A percentile compares a stretch with the other conserved stretches of the same genome.
Evolutionary conservation across 2,797 vertebrate species (phyloP).

Genomic region (Anguilla obscura): DNA sequence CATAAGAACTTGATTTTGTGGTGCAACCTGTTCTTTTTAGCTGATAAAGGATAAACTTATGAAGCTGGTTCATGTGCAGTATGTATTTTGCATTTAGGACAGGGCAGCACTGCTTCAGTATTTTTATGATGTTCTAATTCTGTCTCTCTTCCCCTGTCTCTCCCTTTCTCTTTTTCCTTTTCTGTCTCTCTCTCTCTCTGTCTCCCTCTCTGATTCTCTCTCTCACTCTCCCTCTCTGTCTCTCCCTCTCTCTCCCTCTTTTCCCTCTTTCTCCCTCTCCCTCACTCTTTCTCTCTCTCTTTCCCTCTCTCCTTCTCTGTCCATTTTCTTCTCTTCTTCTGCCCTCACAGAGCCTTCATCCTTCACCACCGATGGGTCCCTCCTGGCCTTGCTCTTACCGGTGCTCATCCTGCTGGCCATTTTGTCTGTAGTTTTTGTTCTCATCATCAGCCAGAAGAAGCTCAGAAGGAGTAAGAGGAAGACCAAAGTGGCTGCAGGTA

Average conservation of each 20-base stretch:
- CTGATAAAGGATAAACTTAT: too few relatives aligned
- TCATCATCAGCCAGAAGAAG: constrained; percentile 49
- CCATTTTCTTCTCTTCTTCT: neutral
- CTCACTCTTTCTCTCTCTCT: neutral
- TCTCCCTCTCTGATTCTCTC: neutral
- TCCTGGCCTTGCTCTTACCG: constrained; percentile 55
- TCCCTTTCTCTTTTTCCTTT: neutral
- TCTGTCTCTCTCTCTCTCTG: neutral
- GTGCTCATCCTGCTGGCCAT: constrained; percentile 46
- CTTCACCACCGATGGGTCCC: neutral
- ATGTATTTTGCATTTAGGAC: too few relatives aligned
- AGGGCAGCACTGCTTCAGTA: neutral
- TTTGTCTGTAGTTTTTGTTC: constrained; percentile 45
- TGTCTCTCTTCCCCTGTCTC: neutral
- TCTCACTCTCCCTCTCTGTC: neutral
- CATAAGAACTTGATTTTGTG: too few relatives aligned
- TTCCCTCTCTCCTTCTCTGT: neutral
- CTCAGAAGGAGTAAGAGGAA: constrained; percentile 38
- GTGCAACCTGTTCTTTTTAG: too few relatives aligned
- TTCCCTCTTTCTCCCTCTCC: neutral
- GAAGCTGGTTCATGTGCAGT: too few relatives aligned
- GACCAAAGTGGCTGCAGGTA: constrained; percentile 52
- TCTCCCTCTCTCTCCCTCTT: too few relatives aligned
- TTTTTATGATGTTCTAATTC: neutral
- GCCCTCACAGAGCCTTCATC: constrained; percentile 41